Percentiles rank a stretch among this genome's conserved stretches.
These are phyloP conservation scores for Pangasius macronema DNA, from an alignment of 2,797 vertebrate species.

Conservation along the genomic window DNA sequence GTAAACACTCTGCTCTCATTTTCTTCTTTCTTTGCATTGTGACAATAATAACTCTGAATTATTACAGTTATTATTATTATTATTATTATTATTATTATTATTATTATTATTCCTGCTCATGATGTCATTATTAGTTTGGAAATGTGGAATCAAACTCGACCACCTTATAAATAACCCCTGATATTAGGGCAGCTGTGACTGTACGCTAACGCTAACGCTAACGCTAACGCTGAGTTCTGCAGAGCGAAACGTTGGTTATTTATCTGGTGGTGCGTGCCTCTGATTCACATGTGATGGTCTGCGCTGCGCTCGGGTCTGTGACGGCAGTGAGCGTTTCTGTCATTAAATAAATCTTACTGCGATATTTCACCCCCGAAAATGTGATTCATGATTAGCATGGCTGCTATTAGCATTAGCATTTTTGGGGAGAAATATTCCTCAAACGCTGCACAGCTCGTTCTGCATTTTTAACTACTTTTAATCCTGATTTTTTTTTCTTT, in stretches of 20 bases:
- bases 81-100: constrained; percentile 16
- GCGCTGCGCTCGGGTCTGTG: constrained; percentile 26
- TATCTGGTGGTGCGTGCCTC: constrained; percentile 30
- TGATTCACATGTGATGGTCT: constrained; percentile 38
- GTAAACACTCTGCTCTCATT: constrained; percentile 81
- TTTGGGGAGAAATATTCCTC: constrained; percentile 30
- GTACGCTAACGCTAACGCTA: background rate
- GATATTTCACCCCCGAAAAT: constrained; percentile 36
- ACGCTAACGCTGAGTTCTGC: background rate
- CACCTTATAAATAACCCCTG: constrained; percentile 33
- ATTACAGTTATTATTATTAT: constrained; percentile 34
- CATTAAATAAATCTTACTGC: background rate
- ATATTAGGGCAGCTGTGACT: background rate
- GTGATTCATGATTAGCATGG: constrained; percentile 7
- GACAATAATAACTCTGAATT: constrained; percentile 52
- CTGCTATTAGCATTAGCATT: constrained; percentile 11
- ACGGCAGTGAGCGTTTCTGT: constrained; percentile 17
- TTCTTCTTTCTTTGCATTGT: constrained; percentile 51
- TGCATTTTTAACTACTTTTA: constrained; percentile 26
- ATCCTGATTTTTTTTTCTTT: background rate
- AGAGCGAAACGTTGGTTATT: background rate
- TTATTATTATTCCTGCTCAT: constrained; percentile 30
- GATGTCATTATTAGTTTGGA: constrained; percentile 29
- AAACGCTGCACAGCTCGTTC: background rate
- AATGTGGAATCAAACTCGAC: constrained; percentile 45